These are phyloP conservation scores for Cylindroiulus punctatus DNA, from an alignment of 2,888 invertebrate species.

Conservation along the genomic window DNA sequence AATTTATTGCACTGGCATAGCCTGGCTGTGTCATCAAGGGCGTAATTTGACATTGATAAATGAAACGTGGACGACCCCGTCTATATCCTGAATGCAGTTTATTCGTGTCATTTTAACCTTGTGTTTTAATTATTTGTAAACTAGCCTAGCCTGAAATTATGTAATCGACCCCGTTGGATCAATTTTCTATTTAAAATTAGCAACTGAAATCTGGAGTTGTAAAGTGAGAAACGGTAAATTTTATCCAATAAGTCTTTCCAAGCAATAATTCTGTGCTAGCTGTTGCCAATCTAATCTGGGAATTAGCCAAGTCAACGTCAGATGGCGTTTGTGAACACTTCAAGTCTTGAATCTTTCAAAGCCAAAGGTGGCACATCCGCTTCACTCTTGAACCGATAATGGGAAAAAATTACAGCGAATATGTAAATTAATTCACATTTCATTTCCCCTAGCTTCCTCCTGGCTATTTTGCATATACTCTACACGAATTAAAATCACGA, in stretches of 20 bases:
- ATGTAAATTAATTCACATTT: conserved; percentile 8
- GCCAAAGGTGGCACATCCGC: too few species aligned
- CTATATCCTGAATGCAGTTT: neutral
- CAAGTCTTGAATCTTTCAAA: too few species aligned
- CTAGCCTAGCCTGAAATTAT: neutral
- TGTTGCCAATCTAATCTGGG: too few species aligned
- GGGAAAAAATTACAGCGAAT: too few species aligned
- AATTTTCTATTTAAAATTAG: neutral
- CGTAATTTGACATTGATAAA: conserved; percentile 16
- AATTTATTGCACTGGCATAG: neutral
- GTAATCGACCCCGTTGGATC: neutral
- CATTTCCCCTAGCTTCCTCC: neutral
- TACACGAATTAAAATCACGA: neutral
- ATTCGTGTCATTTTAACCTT: neutral
- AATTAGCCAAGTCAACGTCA: neutral
- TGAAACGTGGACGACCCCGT: conserved; percentile 13
- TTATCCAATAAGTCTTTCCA: too few species aligned
- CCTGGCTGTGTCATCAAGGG: neutral
- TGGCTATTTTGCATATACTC: neutral
- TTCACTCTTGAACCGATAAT: too few species aligned
- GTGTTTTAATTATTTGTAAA: neutral
- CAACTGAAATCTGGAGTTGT: neutral
- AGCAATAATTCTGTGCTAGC: too few species aligned
- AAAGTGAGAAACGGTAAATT: neutral
- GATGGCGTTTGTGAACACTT: neutral